Conservation (phyloP, 2,797 vertebrate genomes). For the Poecilia picta region DNA sequence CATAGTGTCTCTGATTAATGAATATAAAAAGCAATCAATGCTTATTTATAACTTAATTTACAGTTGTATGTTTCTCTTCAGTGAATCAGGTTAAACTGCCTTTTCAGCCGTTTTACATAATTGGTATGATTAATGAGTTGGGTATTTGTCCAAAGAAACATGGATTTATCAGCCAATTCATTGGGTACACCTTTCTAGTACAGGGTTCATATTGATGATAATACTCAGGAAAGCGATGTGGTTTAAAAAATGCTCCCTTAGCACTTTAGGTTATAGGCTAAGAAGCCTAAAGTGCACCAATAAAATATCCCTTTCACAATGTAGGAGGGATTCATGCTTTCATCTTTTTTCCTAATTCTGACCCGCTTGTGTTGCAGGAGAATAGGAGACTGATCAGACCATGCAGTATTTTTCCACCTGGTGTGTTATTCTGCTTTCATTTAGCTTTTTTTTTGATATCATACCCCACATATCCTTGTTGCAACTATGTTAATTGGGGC, state of each 20-base stretch:
- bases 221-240: neutral
- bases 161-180: neutral
- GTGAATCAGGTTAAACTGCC: neutral
- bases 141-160: neutral
- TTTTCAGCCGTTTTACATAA: neutral
- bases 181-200: neutral
- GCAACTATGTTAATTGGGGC: too few relatives aligned
- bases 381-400: neutral
- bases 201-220: neutral
- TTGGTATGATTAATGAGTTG: neutral
- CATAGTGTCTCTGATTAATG: neutral
- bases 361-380: neutral
- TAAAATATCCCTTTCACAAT: neutral
- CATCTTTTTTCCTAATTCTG: neutral
- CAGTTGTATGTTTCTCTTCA: neutral
- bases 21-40: neutral
- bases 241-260: neutral
- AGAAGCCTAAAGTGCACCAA: neutral
- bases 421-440: neutral
- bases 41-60: neutral
- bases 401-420: neutral
- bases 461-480: neutral
- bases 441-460: neutral
- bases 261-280: neutral
- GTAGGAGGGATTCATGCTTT: neutral